Base-by-base conservation (phyloP, 2,888 invertebrate species). In the Xestia sexstrigata region DNA sequence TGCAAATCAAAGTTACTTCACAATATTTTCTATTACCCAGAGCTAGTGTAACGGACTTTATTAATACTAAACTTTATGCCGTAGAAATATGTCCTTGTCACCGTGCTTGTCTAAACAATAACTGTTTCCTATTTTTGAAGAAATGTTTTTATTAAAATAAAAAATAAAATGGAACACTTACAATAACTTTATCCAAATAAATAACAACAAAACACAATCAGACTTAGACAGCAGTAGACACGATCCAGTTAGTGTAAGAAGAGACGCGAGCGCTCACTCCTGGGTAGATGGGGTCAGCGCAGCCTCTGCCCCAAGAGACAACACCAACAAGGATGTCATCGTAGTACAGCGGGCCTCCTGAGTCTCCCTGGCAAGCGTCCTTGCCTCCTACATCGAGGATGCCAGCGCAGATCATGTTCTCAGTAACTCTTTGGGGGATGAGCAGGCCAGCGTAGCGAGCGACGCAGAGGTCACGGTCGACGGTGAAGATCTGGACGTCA, bases 281-380 rank as follows among this genome's bases (percentile, higher is more conserved):
- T 2, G 97, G 97, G 91, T 91, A 96, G 65, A 89, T 83, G 5
- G 90, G 90, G 71, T 94, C 91, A 39, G 95, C 97, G 82, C 97
- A 97, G 4, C 95, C 95, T 55, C 92, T 88, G 77, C 97, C 97
- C 95, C 96, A 97, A 20, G 97, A 97, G 8, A 96, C 94, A 62
- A 97, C 83, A 30, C 97, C 97, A 75, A 97, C 89, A 74, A 96
- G 89, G 72, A 91, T 78, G 15, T 93, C 84, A 30, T 88, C 88
- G 85, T 87, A 93, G 87, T 94, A 95, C 76, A 97, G 85, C 15
- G 97, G 97, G 55, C 97, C 97, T 9, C 97, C 97, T 63, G 95
- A 95, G 91, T 97, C 97, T 62, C 95, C 96, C 90, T 95, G 93
- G 84, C 95, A 95, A 5, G 93, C 93, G 71, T 92, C 94, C 23